phyloP scores from a whole-genome alignment of 1,140 invertebrate genomes.

The Drosophila burlai region DNA sequence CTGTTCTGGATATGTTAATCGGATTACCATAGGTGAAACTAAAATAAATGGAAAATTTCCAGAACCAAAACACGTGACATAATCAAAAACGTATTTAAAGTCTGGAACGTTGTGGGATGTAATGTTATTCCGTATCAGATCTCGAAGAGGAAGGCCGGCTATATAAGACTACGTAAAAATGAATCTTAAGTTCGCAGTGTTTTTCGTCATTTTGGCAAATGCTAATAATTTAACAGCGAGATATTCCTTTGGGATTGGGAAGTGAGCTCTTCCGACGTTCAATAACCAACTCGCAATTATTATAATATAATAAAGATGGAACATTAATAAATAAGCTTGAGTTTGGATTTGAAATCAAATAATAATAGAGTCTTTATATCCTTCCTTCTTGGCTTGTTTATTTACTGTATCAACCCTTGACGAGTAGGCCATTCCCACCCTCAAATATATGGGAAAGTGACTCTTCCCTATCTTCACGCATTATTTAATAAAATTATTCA shows the following conservation, averaged over 20 bases:
- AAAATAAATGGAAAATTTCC: too few relatives aligned
- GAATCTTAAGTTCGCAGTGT: too few relatives aligned
- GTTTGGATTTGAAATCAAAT: neutral
- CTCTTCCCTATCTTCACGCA: neutral
- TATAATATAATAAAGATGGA: neutral
- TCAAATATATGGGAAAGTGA: neutral
- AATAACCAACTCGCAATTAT: neutral
- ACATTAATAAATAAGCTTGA: neutral
- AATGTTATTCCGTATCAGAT: too few relatives aligned
- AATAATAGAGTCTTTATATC: neutral
- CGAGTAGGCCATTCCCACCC: neutral
- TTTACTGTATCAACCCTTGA: slow-evolving; percentile 2
- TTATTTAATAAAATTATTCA: neutral
- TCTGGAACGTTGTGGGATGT: too few relatives aligned
- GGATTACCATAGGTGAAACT: too few relatives aligned
- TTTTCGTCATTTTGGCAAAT: neutral
- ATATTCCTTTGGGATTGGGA: too few relatives aligned
- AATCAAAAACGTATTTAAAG: too few relatives aligned
- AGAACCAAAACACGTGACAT: too few relatives aligned
- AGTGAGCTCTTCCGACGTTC: neutral
- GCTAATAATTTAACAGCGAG: too few relatives aligned
- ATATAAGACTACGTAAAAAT: too few relatives aligned
- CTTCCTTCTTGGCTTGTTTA: neutral
- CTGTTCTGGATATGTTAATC: too few relatives aligned
- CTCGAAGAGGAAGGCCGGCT: too few relatives aligned